Base-by-base conservation (phyloP, 35 echinoderm and acorn worm genomes). In the Holothuria glaberrima region DNA sequence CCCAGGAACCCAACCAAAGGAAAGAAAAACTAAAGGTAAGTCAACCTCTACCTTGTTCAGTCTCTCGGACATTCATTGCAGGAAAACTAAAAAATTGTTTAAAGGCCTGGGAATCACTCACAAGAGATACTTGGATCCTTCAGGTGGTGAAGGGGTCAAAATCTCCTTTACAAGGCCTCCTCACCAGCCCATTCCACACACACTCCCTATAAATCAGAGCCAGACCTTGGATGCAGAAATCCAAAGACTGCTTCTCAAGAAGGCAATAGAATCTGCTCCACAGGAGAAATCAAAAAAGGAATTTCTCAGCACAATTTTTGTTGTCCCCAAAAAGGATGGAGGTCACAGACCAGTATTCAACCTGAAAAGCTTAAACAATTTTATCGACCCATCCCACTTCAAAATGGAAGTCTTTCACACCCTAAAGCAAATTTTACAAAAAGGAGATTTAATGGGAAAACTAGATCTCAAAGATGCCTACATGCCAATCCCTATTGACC, bases 261-360 rank as follows among this genome's bases (percentile, higher is more conserved):
- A 78, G 72, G 89, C 89, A 79, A 41, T 81, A 21, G n/a, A 54
- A 19, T 22, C n/a, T 21, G 89, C 27, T 16, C 57, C 79, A 0
- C 26, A 25, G n/a, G n/a, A 41, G 72, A 63, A 54, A 9, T 80
- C 71, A n/a, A n/a, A n/a, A 41, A 0, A 6, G 0, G 12, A 86
- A 48, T 21, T 28, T 86, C 34, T 19, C 19, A 63, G 71, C 29
- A 90, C 88, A 19, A 30, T 79, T 4, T 88, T 68, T 70, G 66
- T 71, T 21, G 86, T 88, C 14, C 46, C 68, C 86, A 73, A 89
- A 30, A 45, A 48, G 46, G 64, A 38, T 48, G 86, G 86, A 0
- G 86, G 86, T 20, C 61, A 52, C 29, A 61, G 86, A 4, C 86
- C 86, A 56, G 86, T 89, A 4, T 73, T 89, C 65, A 89, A 89